A percentile compares a stretch with the other conserved stretches of the same genome.
These are phyloP conservation scores for Hoplodrina ambigua DNA, from an alignment of 2,888 invertebrate species.

Conservation along the genomic window DNA sequence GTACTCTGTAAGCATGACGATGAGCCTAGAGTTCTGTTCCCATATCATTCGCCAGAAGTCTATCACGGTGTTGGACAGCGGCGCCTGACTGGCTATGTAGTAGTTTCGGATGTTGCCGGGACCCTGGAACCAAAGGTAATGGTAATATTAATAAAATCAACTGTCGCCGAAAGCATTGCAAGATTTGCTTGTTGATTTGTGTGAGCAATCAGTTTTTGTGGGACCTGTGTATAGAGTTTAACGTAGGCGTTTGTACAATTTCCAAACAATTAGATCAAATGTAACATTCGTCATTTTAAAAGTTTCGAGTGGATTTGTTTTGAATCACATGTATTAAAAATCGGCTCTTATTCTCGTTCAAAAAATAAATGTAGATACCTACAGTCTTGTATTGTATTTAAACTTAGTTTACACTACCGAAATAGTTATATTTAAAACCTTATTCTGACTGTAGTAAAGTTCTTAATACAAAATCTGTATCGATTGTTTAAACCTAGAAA, in stretches of 20 bases:
- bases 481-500: too few species aligned
- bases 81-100: constrained; percentile 98
- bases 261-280: too few species aligned
- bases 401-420: neutral
- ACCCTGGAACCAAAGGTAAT: constrained; percentile 90
- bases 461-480: neutral
- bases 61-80: constrained; percentile 94
- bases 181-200: neutral
- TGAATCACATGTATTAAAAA: too few species aligned
- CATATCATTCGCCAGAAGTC: constrained; percentile 99
- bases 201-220: constrained; percentile 3
- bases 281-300: too few species aligned
- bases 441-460: neutral
- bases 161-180: too few species aligned
- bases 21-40: constrained; percentile 97
- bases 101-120: constrained; percentile 95
- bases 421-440: neutral
- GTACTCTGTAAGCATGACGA: constrained; percentile 97
- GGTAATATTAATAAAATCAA: too few species aligned
- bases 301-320: too few species aligned
- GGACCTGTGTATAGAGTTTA: neutral
- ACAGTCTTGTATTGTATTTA: too few species aligned
- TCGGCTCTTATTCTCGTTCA: too few species aligned
- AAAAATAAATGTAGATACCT: too few species aligned
- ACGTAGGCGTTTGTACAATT: constrained; percentile 6